Base-by-base conservation (phyloP, 2,888 invertebrate genomes). In the Melinaea menophilus region DNA sequence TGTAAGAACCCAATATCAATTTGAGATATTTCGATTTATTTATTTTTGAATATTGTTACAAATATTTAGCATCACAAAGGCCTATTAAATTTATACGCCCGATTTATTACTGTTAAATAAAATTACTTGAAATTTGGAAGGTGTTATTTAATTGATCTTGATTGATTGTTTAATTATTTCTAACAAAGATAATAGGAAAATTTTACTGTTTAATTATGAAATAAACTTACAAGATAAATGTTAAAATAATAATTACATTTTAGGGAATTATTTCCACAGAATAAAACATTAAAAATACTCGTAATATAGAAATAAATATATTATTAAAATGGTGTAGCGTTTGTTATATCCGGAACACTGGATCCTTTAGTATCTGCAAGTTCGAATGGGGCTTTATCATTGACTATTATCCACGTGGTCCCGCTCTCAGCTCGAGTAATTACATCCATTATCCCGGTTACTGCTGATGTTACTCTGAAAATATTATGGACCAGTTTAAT, bases 381-480 rank as follows among this genome's bases (percentile, higher is more conserved):
- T 65, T 89, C 82, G 59, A 77, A 74, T 3, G 88, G 84, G 37
- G 80, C 77, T 65, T 82, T 79, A 72, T 89, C 85, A 66, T 84
- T 75, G 47, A 86, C 81, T 41, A 88, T 79, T 66, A 86, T 79
- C 90, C 90, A 90, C 22, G 84, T 86, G 13, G 85, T 79, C 5
- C 89, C 85, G 66, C 76, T 84, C 46, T 73, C 73, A 4, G 83
- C 89, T 65, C 74, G 71, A 55, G 79, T 79, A 65, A 90, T 82
- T 65, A 85, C 87, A 54, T 84, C 78, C 65, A 89, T 70, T 69
- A 90, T 85, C 37, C 90, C 89, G 4, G 74, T 75, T 34, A 83
- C 89, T 64, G 88, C 90, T 59, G 88, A 89, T 62, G 78, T 78
- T 56, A 90, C 88, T 69, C 89, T 90, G 81, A 81, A 78, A 71